phyloP scores from a whole-genome alignment of 2,797 vertebrate genomes.

The Eulemur coronatus region DNA sequence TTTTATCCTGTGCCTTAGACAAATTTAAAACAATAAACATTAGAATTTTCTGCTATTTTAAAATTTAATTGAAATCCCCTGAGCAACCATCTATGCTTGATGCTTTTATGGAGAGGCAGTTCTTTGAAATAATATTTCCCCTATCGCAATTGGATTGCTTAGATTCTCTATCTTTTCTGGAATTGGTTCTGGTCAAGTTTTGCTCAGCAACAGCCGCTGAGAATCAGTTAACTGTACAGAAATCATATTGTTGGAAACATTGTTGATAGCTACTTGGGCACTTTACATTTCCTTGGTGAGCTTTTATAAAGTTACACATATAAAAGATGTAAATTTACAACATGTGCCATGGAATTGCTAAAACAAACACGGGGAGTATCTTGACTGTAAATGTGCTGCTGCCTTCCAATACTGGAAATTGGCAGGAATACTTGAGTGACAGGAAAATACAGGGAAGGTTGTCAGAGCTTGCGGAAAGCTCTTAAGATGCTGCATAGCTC shows the following conservation, averaged over 20 bases:
- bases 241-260: slow-evolving; percentile 22
- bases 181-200: slow-evolving; percentile 39
- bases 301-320: slow-evolving; percentile 28
- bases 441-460: slow-evolving; percentile 30
- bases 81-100: neutral
- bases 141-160: neutral
- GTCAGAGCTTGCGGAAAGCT: neutral
- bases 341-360: neutral
- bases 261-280: neutral
- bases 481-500: neutral
- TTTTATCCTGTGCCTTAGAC: neutral
- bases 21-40: slow-evolving; percentile 7
- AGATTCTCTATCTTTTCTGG: neutral
- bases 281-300: slow-evolving; percentile 32
- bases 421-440: slow-evolving; percentile 23
- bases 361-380: neutral
- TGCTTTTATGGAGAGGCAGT: neutral
- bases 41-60: slow-evolving; percentile 14
- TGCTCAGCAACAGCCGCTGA: neutral
- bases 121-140: neutral
- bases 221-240: neutral
- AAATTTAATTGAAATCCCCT: neutral
- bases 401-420: neutral
- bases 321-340: slow-evolving; percentile 40
- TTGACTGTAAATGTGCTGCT: neutral